Percentiles rank a stretch among this genome's conserved stretches.
These are phyloP conservation scores for Ectemnius cavifrons DNA, from an alignment of 2,888 invertebrate species.

Conservation along the genomic window DNA sequence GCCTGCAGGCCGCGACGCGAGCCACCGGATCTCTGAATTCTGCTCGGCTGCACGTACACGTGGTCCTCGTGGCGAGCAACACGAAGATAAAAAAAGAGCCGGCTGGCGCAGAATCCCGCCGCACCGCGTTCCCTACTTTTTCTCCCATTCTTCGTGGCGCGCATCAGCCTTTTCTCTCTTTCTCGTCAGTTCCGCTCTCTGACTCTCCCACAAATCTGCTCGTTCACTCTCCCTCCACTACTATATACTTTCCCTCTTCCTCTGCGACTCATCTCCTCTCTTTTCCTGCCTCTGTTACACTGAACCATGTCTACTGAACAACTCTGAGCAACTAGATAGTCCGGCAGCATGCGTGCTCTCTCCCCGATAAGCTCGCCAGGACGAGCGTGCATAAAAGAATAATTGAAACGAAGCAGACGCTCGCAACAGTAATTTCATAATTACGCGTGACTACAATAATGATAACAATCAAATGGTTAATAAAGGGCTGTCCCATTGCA, in stretches of 20 bases:
- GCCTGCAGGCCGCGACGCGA: slow-evolving; percentile 12
- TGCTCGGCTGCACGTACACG: slow-evolving; percentile 43
- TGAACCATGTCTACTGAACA: no score
- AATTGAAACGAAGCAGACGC: slow-evolving; percentile 61
- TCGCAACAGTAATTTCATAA: slow-evolving; percentile 59
- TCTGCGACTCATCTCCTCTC: no score
- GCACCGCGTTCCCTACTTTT: slow-evolving; percentile 40
- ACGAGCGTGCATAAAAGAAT: slow-evolving; percentile 61
- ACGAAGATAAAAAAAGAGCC: slow-evolving; percentile 50
- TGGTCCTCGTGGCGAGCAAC: slow-evolving; percentile 36
- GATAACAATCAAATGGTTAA: slow-evolving; percentile 58
- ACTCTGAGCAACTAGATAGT: neutral
- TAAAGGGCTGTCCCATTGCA: slow-evolving; percentile 21
- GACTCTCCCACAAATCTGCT: slow-evolving; percentile 6
- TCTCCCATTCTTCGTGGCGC: slow-evolving; percentile 27
- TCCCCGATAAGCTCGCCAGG: slow-evolving; percentile 15
- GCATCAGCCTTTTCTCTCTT: slow-evolving; percentile 4
- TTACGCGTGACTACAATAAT: slow-evolving; percentile 51
- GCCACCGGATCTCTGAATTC: slow-evolving; percentile 61
- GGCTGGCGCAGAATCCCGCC: neutral
- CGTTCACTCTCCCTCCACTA: slow-evolving; percentile 22
- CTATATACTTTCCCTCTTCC: no score
- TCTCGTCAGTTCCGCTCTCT: slow-evolving; percentile 6
- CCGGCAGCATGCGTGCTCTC: slow-evolving; percentile 20
- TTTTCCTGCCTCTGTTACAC: no score